Percentiles rank a stretch among this genome's conserved stretches.
Evolutionary conservation across 2,888 invertebrate species (phyloP).

Genomic region (Parnassius orleans): DNA sequence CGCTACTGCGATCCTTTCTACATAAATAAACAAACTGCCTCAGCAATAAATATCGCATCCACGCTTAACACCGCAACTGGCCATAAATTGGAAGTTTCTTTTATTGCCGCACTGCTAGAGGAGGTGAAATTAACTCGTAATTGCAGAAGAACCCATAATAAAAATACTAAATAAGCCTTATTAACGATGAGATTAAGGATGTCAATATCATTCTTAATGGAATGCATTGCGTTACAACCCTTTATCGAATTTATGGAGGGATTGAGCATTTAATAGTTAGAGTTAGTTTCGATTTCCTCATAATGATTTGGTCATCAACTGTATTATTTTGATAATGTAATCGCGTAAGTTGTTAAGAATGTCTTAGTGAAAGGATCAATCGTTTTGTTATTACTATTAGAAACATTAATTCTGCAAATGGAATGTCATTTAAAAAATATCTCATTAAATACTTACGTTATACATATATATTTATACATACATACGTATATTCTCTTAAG

Average conservation of each 20-base stretch:
- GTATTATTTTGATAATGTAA: conserved; percentile 14
- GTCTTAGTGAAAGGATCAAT: background rate
- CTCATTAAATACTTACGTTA: background rate
- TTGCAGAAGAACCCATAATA: conserved; percentile 53
- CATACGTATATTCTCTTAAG: background rate
- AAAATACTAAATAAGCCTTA: conserved; percentile 42
- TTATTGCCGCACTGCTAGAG: conserved; percentile 58
- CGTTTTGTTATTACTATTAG: no score
- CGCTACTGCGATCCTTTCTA: conserved; percentile 33
- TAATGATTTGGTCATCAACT: conserved; percentile 9
- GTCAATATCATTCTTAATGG: conserved; percentile 23
- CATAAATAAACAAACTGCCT: conserved; percentile 54
- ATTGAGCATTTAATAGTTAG: conserved; percentile 18
- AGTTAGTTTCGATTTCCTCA: conserved; percentile 10
- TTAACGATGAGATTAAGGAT: conserved; percentile 29
- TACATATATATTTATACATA: no score
- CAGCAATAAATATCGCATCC: conserved; percentile 60
- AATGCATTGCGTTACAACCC: conserved; percentile 9
- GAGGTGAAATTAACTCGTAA: conserved; percentile 63
- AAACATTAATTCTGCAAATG: no score
- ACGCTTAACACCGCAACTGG: conserved; percentile 56
- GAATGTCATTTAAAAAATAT: no score
- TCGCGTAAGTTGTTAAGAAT: background rate
- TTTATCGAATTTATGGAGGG: conserved; percentile 23
- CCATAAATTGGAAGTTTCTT: conserved; percentile 64